Evolutionary conservation across 2,888 invertebrate genomes (phyloP).

Genomic region (Apodemia zela): DNA sequence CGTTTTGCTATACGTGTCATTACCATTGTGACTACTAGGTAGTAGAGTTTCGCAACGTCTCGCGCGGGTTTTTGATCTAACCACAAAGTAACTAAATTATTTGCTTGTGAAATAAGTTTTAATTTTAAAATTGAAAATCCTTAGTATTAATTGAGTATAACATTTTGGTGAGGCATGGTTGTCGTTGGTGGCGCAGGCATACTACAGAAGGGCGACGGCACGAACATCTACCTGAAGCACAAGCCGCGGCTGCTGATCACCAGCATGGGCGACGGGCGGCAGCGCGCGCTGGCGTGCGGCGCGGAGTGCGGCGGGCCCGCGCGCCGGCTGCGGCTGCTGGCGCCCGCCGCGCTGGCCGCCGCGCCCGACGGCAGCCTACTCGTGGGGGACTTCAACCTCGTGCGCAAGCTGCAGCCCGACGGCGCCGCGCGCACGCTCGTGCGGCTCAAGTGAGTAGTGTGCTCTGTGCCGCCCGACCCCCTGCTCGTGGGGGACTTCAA

Average conservation of each 20-base stretch:
- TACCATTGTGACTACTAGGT: too few relatives aligned
- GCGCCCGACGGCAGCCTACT: conserved; percentile 96
- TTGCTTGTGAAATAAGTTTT: too few relatives aligned
- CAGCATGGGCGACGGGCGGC: conserved; percentile 94
- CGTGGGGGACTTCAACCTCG: conserved; percentile 97
- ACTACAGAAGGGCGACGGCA: conserved; percentile 97
- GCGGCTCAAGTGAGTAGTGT: conserved; percentile 86
- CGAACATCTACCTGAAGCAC: conserved; percentile 95
- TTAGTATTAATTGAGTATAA: too few relatives aligned
- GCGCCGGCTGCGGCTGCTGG: conserved; percentile 89
- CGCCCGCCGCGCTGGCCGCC: conserved; percentile 95
- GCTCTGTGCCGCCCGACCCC: too few relatives aligned
- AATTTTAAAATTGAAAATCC: too few relatives aligned
- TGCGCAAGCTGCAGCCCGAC: conserved; percentile 92
- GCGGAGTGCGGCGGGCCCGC: conserved; percentile 89
- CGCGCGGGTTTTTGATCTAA: too few relatives aligned
- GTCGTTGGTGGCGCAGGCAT: conserved; percentile 82
- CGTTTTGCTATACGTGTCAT: too few relatives aligned
- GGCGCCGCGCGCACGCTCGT: conserved; percentile 90
- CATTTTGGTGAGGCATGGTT: too few relatives aligned
- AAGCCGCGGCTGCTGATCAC: conserved; percentile 95
- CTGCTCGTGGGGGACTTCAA: conserved; percentile 90
- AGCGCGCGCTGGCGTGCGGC: conserved; percentile 91
- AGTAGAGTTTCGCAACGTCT: too few relatives aligned
- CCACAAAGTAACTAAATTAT: too few relatives aligned